Evolutionary conservation across 2,113 vertebrate species (phyloP), one percentile per base, ranked within the genome.

Genomic region (Coracopsis vasa): DNA sequence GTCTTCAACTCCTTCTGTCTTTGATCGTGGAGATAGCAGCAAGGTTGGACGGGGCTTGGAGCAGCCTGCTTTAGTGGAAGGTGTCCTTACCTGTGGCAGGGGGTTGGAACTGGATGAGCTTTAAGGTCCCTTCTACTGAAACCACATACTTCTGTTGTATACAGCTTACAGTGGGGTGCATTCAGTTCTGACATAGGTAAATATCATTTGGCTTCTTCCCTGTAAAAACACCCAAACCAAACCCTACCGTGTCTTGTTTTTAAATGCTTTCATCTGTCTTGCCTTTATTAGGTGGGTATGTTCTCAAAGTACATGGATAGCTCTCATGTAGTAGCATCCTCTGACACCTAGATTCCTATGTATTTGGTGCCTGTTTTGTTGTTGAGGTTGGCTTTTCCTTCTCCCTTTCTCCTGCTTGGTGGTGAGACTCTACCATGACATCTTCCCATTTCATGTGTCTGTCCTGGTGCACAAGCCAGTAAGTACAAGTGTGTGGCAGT

Each of bases 81-180:
- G 56, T 35, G 33, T n/a, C 56, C 56, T 35, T 58, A 21, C 33
- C 54, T 56, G 20, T 56, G 47, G 20, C 54, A n/a, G 33, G 33
- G 31, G 54, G 18, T 13, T 56, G 54, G 54, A n/a, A n/a, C 20
- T 21, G 33, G 33, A 14, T 23, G 20, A n/a, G 54, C 33, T 56
- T n/a, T n/a, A 21, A 56, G 33, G 20, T 56, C 54, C 8, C 31
- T 33, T 20, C 33, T 56, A 21, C 31, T 56, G 31, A 56, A 56
- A 56, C 54, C 31, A 9, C 31, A 29, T 4, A 13, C 54, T 9
- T 21, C 20, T 23, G 33, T 24, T 48, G 48, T 42, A 20, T 28
- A 2, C 7, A 73, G 39, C 37, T 61, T 39, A 0, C 8, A 6
- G 16, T 19, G 56, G 16, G 13, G 3, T 7, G 3, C 6, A 1